A percentile compares a stretch with the other conserved stretches of the same genome.
These are phyloP conservation scores for Lynx canadensis DNA, from an alignment of 2,113 vertebrate species.

Conservation along the genomic window DNA sequence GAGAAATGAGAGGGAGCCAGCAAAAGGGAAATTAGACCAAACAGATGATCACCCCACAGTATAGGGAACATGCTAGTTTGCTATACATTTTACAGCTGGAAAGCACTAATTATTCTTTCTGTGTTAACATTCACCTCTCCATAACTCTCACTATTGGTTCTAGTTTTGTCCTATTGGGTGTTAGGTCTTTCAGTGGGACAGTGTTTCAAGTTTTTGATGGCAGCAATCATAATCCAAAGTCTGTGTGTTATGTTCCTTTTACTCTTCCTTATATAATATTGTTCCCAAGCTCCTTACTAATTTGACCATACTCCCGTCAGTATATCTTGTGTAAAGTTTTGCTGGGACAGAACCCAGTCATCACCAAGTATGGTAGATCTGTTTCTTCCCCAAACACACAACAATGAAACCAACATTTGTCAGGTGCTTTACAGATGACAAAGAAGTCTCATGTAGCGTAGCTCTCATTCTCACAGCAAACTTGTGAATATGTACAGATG, in stretches of 20 bases:
- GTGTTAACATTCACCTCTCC: not conserved
- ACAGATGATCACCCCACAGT: not conserved
- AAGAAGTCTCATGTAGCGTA: not conserved
- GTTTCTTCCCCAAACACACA: not conserved
- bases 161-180: not conserved
- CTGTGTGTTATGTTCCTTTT: not conserved
- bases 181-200: not conserved
- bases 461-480: conserved; percentile 22
- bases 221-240: not conserved
- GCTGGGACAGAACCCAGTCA: not conserved
- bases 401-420: not conserved
- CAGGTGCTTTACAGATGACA: not conserved
- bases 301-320: not conserved
- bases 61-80: not conserved
- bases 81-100: not conserved
- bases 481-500: not conserved
- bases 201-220: not conserved
- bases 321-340: not conserved
- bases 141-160: not conserved
- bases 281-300: not conserved
- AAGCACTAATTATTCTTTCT: not conserved
- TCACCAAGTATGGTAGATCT: not conserved
- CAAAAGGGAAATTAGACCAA: not conserved
- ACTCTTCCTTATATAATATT: not conserved
- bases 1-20: not conserved